Evolutionary conservation across 2,797 vertebrate species (phyloP).

Genomic region (Labroides dimidiatus): DNA sequence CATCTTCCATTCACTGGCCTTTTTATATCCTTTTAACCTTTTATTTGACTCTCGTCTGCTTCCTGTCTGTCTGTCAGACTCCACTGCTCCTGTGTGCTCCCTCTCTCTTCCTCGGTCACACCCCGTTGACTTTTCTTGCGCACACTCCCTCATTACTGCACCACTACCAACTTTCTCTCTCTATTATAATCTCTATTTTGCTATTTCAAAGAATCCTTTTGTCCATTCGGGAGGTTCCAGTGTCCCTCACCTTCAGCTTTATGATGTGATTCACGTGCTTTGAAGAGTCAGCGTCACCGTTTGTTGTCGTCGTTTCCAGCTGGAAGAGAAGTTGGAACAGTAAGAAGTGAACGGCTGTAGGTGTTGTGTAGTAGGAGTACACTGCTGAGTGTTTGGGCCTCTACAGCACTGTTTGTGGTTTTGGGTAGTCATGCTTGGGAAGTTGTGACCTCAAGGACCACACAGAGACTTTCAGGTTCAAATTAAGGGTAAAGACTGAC

Average conservation of each 20-base stretch:
- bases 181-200: constrained; percentile 31
- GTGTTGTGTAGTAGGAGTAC: constrained; percentile 15
- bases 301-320: constrained; percentile 48
- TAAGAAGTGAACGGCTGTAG: constrained; percentile 9
- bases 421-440: constrained; percentile 22
- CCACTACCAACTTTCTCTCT: constrained; percentile 18
- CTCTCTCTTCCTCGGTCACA: constrained; percentile 11
- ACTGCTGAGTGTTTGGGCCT: constrained; percentile 5
- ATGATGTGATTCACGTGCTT: constrained; percentile 82
- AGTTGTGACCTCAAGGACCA: constrained; percentile 45
- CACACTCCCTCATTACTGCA: constrained; percentile 30
- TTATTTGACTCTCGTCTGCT: constrained; percentile 36
- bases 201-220: neutral
- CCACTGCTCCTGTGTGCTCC: constrained; percentile 40
- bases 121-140: constrained; percentile 31
- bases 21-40: constrained; percentile 43
- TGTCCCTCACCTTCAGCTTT: constrained; percentile 87
- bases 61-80: constrained; percentile 51
- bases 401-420: constrained; percentile 44
- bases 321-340: constrained; percentile 38
- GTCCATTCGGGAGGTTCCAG: neutral
- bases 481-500: constrained; percentile 9
- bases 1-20: constrained; percentile 19
- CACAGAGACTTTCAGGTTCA: constrained; percentile 42
- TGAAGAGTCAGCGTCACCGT: constrained; percentile 74